Percentiles rank a stretch among this genome's conserved stretches.
These are phyloP conservation scores for Vicugna pacos DNA, from an alignment of 2,113 vertebrate genomes.

Conservation along the genomic window DNA sequence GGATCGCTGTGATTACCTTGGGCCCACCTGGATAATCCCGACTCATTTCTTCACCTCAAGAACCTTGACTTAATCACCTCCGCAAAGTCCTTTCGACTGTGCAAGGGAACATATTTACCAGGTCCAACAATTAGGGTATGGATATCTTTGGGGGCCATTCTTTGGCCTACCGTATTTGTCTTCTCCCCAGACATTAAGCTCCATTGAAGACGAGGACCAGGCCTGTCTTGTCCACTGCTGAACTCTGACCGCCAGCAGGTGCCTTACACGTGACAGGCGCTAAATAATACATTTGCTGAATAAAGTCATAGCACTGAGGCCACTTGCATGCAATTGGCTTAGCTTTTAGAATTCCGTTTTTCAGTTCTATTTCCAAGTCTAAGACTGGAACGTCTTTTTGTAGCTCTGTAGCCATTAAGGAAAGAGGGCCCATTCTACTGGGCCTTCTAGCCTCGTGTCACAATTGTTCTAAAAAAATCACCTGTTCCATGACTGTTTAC, in stretches of 20 bases:
- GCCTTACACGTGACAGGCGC: not conserved
- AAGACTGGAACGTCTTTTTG: not conserved
- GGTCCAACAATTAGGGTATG: not conserved
- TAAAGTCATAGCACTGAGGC: not conserved
- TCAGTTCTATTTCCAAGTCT: constrained; percentile 17
- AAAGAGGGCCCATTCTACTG: not conserved
- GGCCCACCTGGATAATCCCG: not conserved
- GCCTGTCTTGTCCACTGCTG: not conserved
- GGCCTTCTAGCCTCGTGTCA: not conserved
- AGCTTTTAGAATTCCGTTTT: constrained; percentile 32
- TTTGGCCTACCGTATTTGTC: not conserved
- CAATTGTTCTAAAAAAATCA: not conserved
- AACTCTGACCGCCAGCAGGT: not conserved
- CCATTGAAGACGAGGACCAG: not conserved
- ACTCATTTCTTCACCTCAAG: not conserved
- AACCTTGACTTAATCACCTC: not conserved
- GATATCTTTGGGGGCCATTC: not conserved
- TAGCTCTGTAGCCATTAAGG: not conserved
- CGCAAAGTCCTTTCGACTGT: not conserved
- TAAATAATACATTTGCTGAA: constrained; percentile 27
- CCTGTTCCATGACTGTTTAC: not conserved
- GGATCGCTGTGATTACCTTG: not conserved
- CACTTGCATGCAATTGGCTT: not conserved
- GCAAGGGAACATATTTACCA: not conserved
- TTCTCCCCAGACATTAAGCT: not conserved